phyloP scores from a whole-genome alignment of 2,113 vertebrate species.

The Eolophus roseicapilla region DNA sequence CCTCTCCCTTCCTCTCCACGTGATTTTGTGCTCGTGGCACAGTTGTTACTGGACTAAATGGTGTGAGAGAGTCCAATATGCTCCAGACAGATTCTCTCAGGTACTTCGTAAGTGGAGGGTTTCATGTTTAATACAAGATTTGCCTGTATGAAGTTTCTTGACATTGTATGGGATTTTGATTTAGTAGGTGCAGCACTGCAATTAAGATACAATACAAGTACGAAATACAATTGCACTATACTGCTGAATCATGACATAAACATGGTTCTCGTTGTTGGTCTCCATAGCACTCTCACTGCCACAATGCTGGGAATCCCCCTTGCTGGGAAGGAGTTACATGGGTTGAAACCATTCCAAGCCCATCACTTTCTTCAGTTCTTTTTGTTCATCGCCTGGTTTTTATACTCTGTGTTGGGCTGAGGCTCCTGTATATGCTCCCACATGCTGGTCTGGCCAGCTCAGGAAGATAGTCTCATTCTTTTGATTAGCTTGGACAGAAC shows the following conservation, averaged over 20 bases:
- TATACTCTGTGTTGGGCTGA: not conserved
- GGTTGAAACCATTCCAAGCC: not conserved
- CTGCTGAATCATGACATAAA: not conserved
- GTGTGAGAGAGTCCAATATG: not conserved
- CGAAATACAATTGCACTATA: not conserved
- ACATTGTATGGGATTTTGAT: not conserved
- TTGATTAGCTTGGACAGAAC: not conserved
- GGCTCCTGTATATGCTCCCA: too few species aligned
- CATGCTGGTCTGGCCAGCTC: not conserved
- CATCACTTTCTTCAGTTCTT: not conserved
- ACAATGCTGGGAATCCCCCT: not conserved
- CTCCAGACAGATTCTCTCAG: not conserved
- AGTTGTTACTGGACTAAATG: not conserved
- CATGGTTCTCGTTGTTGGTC: not conserved
- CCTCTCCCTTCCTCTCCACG: rapidly evolving
- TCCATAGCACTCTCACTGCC: rapidly evolving
- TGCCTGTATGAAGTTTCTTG: not conserved
- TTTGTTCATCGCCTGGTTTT: not conserved
- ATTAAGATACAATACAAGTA: not conserved
- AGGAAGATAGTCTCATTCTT: not conserved
- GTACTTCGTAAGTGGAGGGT: rapidly evolving
- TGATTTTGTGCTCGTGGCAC: not conserved
- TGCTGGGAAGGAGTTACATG: not conserved
- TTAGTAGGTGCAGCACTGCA: not conserved
- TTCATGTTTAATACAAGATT: not conserved